phyloP scores from a whole-genome alignment of 2,888 invertebrate genomes.

The Ischnura elegans region DNA sequence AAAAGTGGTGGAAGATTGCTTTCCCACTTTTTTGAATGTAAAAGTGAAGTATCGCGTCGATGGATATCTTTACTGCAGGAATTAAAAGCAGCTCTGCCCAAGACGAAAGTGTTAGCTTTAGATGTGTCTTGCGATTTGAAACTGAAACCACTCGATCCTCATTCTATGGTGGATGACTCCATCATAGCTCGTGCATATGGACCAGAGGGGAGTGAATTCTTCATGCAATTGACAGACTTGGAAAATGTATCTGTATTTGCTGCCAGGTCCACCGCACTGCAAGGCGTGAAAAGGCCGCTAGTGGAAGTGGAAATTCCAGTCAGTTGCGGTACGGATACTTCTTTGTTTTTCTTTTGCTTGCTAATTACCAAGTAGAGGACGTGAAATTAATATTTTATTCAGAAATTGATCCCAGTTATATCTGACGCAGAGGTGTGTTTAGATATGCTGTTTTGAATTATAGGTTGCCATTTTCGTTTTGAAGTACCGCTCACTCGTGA shows the following conservation, averaged over 20 bases:
- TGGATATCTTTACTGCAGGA: neutral
- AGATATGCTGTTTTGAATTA: neutral
- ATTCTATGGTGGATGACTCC: neutral
- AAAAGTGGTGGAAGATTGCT: neutral
- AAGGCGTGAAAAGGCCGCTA: neutral
- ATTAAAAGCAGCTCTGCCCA: neutral
- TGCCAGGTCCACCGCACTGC: neutral
- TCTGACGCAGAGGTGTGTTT: neutral
- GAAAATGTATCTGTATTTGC: neutral
- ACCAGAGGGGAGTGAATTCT: neutral
- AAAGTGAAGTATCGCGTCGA: neutral
- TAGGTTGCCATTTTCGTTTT: neutral
- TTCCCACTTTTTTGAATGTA: neutral
- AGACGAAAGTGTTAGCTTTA: neutral
- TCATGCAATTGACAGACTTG: neutral
- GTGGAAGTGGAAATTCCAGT: conserved; percentile 43
- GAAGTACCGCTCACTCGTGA: neutral
- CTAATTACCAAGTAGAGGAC: neutral
- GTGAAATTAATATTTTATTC: neutral
- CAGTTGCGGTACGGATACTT: neutral
- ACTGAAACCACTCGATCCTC: conserved; percentile 10
- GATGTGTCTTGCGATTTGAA: neutral
- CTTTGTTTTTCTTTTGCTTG: neutral
- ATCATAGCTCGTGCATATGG: neutral
- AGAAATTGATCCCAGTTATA: neutral